These are phyloP conservation scores for Ephialtes manifestator DNA, from an alignment of 2,888 invertebrate species.

Conservation along the genomic window DNA sequence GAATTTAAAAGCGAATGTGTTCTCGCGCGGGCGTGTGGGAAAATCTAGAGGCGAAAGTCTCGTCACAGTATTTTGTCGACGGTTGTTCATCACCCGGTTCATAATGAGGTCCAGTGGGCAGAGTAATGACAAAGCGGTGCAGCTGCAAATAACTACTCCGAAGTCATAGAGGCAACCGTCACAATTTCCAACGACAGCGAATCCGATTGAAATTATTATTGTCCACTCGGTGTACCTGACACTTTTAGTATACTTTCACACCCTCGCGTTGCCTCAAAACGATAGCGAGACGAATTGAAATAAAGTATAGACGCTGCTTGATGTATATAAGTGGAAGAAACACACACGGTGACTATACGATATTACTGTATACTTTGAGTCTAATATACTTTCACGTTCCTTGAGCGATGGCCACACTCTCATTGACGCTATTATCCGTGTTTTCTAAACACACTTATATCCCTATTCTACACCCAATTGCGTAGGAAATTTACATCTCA, in stretches of 20 bases:
- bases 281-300: conserved; percentile 62
- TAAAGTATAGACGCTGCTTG: conserved; percentile 42
- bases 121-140: conserved; percentile 79
- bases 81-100: conserved; percentile 23
- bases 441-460: conserved; percentile 41
- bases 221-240: conserved; percentile 66
- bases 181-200: conserved; percentile 70
- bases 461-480: background rate
- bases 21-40: conserved; percentile 24
- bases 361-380: conserved; percentile 31
- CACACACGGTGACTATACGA: conserved; percentile 32
- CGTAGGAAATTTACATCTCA: too few species aligned
- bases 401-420: conserved; percentile 13
- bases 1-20: background rate
- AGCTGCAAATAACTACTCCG: conserved; percentile 59
- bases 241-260: conserved; percentile 64
- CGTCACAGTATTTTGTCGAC: conserved; percentile 55
- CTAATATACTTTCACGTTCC: conserved; percentile 54
- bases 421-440: conserved; percentile 23
- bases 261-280: conserved; percentile 41
- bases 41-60: conserved; percentile 56
- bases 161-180: conserved; percentile 40
- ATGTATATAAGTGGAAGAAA: conserved; percentile 53
- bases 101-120: conserved; percentile 42
- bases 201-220: conserved; percentile 78